Percentiles rank a stretch among this genome's conserved stretches.
phyloP scores from a whole-genome alignment of 1,140 invertebrate species.

The Ruditapes philippinarum region DNA sequence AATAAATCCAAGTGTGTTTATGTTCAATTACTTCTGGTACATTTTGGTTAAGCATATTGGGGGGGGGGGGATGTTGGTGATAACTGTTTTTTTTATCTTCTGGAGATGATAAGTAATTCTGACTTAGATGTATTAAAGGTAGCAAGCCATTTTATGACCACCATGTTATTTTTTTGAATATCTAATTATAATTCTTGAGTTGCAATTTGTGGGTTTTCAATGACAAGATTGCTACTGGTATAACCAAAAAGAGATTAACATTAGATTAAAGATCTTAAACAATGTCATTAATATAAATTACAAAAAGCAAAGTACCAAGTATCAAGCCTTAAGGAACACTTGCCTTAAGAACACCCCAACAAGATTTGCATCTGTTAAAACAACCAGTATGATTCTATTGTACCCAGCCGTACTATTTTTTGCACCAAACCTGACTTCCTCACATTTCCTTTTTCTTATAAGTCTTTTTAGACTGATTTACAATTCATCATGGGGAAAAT shows the following conservation, averaged over 20 bases:
- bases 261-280: too few relatives aligned
- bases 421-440: too few relatives aligned
- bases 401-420: too few relatives aligned
- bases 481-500: too few relatives aligned
- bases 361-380: too few relatives aligned
- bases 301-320: constrained; percentile 43
- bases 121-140: constrained; percentile 51
- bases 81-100: not conserved
- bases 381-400: too few relatives aligned
- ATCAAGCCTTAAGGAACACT: constrained; percentile 28
- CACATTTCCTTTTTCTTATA: too few relatives aligned
- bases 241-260: constrained; percentile 50
- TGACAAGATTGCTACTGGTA: constrained; percentile 1
- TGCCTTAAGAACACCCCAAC: constrained; percentile 35
- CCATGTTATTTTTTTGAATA: not conserved
- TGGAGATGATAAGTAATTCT: constrained; percentile 23
- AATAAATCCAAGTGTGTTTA: too few relatives aligned
- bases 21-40: not conserved
- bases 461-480: too few relatives aligned
- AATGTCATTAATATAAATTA: constrained; percentile 61
- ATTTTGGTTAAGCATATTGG: not conserved
- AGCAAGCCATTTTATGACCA: constrained; percentile 33
- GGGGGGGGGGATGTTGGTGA: not conserved
- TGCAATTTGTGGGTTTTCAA: not conserved
- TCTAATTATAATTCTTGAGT: not conserved